Evolutionary conservation across 2,797 vertebrate species (phyloP).

Genomic region (Mus minutoides): DNA sequence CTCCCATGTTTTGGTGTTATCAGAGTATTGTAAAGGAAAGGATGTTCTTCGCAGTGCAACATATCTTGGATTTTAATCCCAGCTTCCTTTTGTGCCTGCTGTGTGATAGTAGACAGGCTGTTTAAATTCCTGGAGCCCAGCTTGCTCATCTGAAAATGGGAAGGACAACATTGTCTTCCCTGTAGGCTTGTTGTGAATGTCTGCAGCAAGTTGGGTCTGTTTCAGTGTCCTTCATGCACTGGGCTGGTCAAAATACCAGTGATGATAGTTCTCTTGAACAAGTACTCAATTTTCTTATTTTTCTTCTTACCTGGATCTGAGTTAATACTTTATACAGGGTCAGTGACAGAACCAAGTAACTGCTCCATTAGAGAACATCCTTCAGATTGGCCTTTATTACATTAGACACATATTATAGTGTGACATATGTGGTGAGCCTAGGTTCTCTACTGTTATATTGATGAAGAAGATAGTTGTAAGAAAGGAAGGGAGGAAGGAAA

Average conservation of each 20-base stretch:
- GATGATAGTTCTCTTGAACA: not conserved
- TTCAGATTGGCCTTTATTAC: not conserved
- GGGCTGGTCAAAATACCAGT: not conserved
- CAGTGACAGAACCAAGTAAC: not conserved
- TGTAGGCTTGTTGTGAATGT: slow-evolving; percentile 4
- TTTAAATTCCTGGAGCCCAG: not conserved
- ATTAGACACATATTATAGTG: slow-evolving; percentile 39
- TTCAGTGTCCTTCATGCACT: not conserved
- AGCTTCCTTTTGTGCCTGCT: not conserved
- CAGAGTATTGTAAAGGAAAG: not conserved
- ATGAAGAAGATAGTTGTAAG: not conserved
- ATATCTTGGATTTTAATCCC: slow-evolving; percentile 39
- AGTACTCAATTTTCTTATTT: slow-evolving; percentile 30
- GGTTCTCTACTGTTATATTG: slow-evolving; percentile 12
- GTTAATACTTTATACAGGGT: slow-evolving; percentile 27
- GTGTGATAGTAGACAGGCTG: not conserved
- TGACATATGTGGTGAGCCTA: not conserved
- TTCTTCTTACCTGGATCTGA: slow-evolving; percentile 2
- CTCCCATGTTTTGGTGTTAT: slow-evolving; percentile 21
- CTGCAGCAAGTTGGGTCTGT: not conserved
- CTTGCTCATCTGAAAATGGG: slow-evolving; percentile 20
- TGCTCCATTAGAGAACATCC: not conserved
- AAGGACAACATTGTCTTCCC: not conserved
- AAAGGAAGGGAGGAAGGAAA: not conserved
- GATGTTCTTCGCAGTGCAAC: not conserved